Conservation (phyloP, 2,113 vertebrate genomes). For the Harpagus bidentatus region DNA sequence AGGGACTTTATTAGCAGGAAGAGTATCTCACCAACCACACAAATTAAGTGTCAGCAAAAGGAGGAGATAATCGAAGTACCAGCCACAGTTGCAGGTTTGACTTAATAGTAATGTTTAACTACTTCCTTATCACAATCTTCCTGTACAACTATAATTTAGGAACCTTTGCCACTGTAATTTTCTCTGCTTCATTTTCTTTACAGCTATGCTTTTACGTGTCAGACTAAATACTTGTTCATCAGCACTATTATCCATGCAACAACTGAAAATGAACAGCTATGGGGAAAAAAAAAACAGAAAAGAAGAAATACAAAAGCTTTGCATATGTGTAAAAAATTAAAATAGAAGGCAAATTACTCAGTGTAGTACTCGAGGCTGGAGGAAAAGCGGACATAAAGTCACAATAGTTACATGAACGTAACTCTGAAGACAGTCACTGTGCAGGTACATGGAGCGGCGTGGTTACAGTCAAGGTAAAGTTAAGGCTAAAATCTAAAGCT, state of each 20-base stretch:
- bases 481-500: neutral
- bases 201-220: conserved; percentile 31
- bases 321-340: neutral
- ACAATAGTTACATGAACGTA: neutral
- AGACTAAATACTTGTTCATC: conserved; percentile 58
- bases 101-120: conserved; percentile 74
- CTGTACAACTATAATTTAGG: conserved; percentile 64
- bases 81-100: conserved; percentile 51
- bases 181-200: conserved; percentile 50
- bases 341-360: neutral
- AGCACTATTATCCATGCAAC: conserved; percentile 33
- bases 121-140: conserved; percentile 70
- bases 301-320: conserved; percentile 8
- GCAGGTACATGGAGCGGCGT: fast-evolving
- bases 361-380: neutral
- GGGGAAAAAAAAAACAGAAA: neutral
- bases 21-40: neutral
- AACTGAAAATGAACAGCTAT: conserved; percentile 51
- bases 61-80: conserved; percentile 47
- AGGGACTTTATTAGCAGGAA: conserved; percentile 29
- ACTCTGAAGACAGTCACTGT: neutral
- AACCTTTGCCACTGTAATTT: conserved; percentile 70
- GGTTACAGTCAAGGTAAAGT: neutral
- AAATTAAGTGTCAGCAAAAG: conserved; percentile 69
- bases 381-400: neutral